Conservation (phyloP, 2,797 vertebrate genomes). For the Knipowitschia caucasica region DNA sequence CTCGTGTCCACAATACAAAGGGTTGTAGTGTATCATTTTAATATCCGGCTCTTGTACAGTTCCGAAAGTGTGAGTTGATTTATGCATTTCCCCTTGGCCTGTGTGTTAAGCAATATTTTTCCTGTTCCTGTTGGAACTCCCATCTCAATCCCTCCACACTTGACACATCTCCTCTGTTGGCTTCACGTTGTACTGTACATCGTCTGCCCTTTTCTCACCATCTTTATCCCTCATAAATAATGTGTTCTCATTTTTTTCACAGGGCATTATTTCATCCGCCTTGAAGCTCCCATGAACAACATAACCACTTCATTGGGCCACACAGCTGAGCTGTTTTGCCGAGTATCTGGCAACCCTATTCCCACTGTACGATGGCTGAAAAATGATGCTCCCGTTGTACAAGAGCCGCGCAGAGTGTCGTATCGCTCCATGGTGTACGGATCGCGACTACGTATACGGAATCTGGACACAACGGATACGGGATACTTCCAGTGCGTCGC, state of each 20-base stretch:
- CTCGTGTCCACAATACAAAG: slow-evolving; percentile 46
- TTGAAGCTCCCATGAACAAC: slow-evolving; percentile 96
- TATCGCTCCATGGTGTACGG: slow-evolving; percentile 84
- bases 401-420: slow-evolving; percentile 89
- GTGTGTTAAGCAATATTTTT: slow-evolving; percentile 14
- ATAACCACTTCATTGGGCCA: slow-evolving; percentile 94
- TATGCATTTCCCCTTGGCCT: slow-evolving; percentile 29
- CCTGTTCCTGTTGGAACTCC: slow-evolving; percentile 11
- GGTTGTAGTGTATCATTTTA: slow-evolving; percentile 23
- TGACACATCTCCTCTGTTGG: slow-evolving; percentile 5
- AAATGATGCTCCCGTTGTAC: slow-evolving; percentile 94
- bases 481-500: slow-evolving; percentile 98
- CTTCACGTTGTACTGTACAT: not conserved
- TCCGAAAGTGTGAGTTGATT: slow-evolving; percentile 37
- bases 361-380: slow-evolving; percentile 93
- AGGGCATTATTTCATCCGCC: slow-evolving; percentile 82
- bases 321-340: slow-evolving; percentile 90
- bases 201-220: not conserved
- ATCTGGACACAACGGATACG: slow-evolving; percentile 96
- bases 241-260: not conserved
- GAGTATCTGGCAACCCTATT: slow-evolving; percentile 85
- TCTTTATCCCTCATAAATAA: not conserved
- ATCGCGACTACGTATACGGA: slow-evolving; percentile 90
- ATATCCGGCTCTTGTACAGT: slow-evolving; percentile 21
- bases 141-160: slow-evolving; percentile 14